Base-by-base conservation (phyloP, 2,113 vertebrate genomes). In the Dasypus novemcinctus region DNA sequence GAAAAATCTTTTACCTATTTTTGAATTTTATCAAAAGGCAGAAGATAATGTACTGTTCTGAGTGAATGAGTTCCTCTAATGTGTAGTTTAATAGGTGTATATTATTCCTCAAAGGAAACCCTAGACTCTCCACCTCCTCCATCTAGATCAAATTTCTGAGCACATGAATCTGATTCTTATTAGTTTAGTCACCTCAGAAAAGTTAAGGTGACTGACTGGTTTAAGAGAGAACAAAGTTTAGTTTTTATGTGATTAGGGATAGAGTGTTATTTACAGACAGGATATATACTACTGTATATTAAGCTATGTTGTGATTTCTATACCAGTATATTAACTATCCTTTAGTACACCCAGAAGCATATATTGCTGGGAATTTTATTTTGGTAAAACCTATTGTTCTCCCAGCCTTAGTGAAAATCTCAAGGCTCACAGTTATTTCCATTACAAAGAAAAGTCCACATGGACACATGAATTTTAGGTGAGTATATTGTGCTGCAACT, bases 91-190 rank as follows among this genome's bases (percentile, higher is more conserved):
- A 33, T 12, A 84, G 59, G 71, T 71, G 43, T 29, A 49, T 94
- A 33, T 10, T 89, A 71, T 86, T 96, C 0, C 0, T 95, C 82
- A 92, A 94, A 95, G 20, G 14, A 2, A 61, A 85, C 5, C 12
- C 31, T 71, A 72, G 43, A 94, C 69, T 61, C 14, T 95, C 41
- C 31, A 7, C 3, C 9, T 52, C 12, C 14, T 79, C 20, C 9
- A 76, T 29, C 64, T 75, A 93, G 31, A 90, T 95, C 41, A 92
- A 9, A 66, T 96, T 97, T 96, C 36, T 88, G 36, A 88, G 17
- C 18, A 33, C 38, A 64, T 27, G 27, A 66, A 74, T 96, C 36
- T 90, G 1, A 9, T 59, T 93, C 6, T 14, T 92, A 46, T 29
- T 94, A 41, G 29, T n/a, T 88, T 96, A 95, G 43, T 90, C 49